Evolutionary conservation across 2,888 invertebrate genomes (phyloP), one percentile per base, ranked within the genome.

Genomic region (Stratiomys singularior): DNA sequence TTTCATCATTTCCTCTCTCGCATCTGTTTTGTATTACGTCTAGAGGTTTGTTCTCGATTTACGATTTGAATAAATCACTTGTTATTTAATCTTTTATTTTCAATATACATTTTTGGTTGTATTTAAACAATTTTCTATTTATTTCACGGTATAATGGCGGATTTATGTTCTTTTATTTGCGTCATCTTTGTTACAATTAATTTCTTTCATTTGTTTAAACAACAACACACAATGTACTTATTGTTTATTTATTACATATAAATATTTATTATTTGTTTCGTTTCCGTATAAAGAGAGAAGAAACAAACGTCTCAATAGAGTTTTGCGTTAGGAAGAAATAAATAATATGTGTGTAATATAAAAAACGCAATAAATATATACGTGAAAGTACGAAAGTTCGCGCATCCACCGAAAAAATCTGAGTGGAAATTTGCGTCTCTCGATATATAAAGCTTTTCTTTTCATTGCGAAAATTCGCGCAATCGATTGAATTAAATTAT

Each of bases 1-100:
- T 81, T 81, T 79, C 71, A 78, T 80, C 52, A 78, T 79, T 67
- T 76, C 74, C 78, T 67, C 28, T 71, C 37, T 37, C n/a, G 23
- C 44, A 18, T 37, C 44, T 79, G 77, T 77, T 46, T 69, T 66
- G 64, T 52, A 18, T 69, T 64, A 64, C 23, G 21, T 80, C 37
- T 28, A 27, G 66, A 79, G 52, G 3, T 52, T 52, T 13, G 18
- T 52, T 52, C 52, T 52, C 52, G n/a, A 37, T 37, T 37, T 37
- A 37, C 9, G 37, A 37, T 37, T 37, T 37, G 37, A 37, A 37
- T 37, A 37, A 37, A 37, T 37, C 37, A 9, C 3, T 37, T 37
- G n/a, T 37, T 37, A 37, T 3, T 52, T 13, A 52, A 9, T 52
- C 15, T 52, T 52, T 52, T 52, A 52, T 52, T 9, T 52, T 52